Evolutionary conservation across 1,140 invertebrate species (phyloP).

Genomic region (Epicauta chinensis): DNA sequence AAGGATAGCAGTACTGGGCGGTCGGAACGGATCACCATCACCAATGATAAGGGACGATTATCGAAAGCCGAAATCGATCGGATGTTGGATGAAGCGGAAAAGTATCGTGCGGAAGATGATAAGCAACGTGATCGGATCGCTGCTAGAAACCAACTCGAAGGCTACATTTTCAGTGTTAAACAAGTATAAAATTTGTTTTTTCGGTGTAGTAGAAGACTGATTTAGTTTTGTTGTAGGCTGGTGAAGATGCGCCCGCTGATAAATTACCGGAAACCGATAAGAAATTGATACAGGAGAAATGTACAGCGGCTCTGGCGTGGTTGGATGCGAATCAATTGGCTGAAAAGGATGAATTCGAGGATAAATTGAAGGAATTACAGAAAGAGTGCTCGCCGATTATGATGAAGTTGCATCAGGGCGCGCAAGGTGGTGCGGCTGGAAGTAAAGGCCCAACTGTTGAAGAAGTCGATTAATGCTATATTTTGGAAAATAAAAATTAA

Average conservation of each 20-base stretch:
- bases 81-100: slow-evolving; percentile 79
- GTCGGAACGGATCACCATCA: slow-evolving; percentile 75
- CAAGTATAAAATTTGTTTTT: slow-evolving; percentile 43
- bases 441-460: slow-evolving; percentile 60
- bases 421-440: slow-evolving; percentile 36
- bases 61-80: slow-evolving; percentile 87
- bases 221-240: slow-evolving; percentile 43
- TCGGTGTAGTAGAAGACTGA: not conserved
- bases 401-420: slow-evolving; percentile 65
- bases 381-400: slow-evolving; percentile 66
- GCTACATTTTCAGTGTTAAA: slow-evolving; percentile 77
- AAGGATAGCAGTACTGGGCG: slow-evolving; percentile 71
- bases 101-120: slow-evolving; percentile 63
- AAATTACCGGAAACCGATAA: slow-evolving; percentile 57
- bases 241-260: slow-evolving; percentile 58
- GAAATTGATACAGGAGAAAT: slow-evolving; percentile 51
- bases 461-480: slow-evolving; percentile 58
- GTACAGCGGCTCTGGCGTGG: slow-evolving; percentile 51
- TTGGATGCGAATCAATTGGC: slow-evolving; percentile 58
- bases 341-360: slow-evolving; percentile 69
- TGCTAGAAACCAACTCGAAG: slow-evolving; percentile 75
- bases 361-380: slow-evolving; percentile 66
- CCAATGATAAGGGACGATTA: slow-evolving; percentile 88
- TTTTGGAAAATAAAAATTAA: too few relatives aligned
- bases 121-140: slow-evolving; percentile 58